Conservation (phyloP, 2,113 vertebrate genomes). For the Vireo altiloquus region DNA sequence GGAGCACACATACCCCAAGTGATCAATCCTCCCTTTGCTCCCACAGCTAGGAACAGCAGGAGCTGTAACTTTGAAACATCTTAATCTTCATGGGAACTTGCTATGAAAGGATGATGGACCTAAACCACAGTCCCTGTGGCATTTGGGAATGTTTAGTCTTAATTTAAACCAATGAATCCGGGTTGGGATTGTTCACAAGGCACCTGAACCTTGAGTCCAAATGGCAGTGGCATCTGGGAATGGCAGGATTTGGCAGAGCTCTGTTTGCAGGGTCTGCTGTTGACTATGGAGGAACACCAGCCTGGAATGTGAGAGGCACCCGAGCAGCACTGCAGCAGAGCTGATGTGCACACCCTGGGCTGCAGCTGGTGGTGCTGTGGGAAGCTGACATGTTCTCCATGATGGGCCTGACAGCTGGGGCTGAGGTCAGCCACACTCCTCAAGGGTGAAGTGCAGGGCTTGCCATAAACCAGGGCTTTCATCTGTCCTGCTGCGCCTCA, state of each 20-base stretch:
- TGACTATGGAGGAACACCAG: not conserved
- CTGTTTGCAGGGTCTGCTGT: not conserved
- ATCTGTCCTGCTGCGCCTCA: fast-evolving
- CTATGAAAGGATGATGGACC: not conserved
- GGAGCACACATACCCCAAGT: not conserved
- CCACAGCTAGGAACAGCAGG: not conserved
- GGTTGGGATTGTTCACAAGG: not conserved
- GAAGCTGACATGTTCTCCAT: fast-evolving
- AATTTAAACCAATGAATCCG: not conserved
- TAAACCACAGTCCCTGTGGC: not conserved
- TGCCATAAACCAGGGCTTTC: not conserved
- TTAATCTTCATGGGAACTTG: not conserved
- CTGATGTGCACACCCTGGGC: not conserved
- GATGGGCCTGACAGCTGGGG: not conserved
- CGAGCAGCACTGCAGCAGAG: not conserved
- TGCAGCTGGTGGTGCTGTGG: not conserved
- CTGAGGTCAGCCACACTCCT: not conserved
- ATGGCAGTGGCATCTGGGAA: not conserved
- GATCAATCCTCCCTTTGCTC: not conserved
- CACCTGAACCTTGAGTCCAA: not conserved
- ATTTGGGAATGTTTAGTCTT: not conserved
- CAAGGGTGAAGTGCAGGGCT: not conserved
- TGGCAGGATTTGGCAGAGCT: not conserved
- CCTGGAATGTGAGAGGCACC: not conserved
- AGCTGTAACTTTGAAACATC: not conserved